These are phyloP conservation scores for Apeltes quadracus DNA, from an alignment of 2,113 vertebrate species.

Conservation along the genomic window DNA sequence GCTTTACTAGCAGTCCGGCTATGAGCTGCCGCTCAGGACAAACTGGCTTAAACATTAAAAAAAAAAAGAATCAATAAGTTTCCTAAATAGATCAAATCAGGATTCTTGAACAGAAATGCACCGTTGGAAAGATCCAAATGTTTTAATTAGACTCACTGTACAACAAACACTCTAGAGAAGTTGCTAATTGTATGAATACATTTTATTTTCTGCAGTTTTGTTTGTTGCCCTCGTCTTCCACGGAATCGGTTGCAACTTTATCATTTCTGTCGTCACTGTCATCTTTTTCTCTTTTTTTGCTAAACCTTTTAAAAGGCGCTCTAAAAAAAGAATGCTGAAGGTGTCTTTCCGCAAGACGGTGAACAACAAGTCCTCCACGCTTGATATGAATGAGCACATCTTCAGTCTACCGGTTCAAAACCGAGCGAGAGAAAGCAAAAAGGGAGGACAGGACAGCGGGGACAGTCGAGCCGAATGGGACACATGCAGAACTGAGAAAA, in stretches of 20 bases:
- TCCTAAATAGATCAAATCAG: neutral
- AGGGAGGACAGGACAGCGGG: slow-evolving; percentile 15
- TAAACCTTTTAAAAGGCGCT: neutral
- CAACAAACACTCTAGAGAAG: neutral
- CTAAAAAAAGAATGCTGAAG: neutral
- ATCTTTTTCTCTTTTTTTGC: neutral
- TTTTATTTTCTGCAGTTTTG: neutral
- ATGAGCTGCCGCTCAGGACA: neutral
- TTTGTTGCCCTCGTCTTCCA: neutral
- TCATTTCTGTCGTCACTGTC: neutral
- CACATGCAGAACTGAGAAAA: slow-evolving; percentile 53
- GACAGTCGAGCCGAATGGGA: slow-evolving; percentile 38
- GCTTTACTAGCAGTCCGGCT: neutral
- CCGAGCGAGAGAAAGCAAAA: slow-evolving; percentile 15
- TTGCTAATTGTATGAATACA: neutral
- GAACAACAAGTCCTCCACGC: slow-evolving; percentile 11
- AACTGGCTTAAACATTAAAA: neutral
- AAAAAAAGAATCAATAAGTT: neutral
- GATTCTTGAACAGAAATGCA: neutral
- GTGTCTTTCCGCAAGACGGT: neutral
- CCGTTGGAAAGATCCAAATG: neutral
- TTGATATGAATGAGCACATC: slow-evolving; percentile 24
- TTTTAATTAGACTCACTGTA: neutral
- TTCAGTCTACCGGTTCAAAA: slow-evolving; percentile 26
- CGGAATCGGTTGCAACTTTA: neutral